Evolutionary conservation across 2,797 vertebrate species (phyloP), one percentile per base, ranked within the genome.

Genomic region (Cossypha caffra): DNA sequence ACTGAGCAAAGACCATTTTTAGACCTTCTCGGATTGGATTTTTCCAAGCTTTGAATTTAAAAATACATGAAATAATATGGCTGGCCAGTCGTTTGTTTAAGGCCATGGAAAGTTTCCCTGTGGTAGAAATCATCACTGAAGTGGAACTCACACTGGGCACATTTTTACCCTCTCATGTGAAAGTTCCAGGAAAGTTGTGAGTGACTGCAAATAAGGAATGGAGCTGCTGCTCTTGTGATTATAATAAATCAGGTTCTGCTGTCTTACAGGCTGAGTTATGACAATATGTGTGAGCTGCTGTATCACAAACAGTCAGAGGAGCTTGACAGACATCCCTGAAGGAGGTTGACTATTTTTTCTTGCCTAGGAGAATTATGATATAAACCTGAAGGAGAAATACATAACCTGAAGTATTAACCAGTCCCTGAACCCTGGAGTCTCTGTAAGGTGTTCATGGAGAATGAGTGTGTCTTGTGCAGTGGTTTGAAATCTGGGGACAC

Each of bases 241-340:
- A 11, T 26, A 81, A 58, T 88, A 81, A 86, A 92, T 94, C 58
- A 75, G 19, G n/a, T 86, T 88, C 47, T 84, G 40, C 82, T 92
- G 54, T 86, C 78, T 59, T 54, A 45, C 59, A 81, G 64, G 40
- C 68, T 91, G 73, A 91, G 24, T 93, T 95, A 88, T 31, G 61
- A 57, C 75, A 71, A 4, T 61, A 16, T 58, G 37, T 90, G 64
- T 1, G 12, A 86, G 40, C 38, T 91, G 35, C 57, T 89, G 0
- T 55, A 69, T 92, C 51, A 75, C 31, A 86, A 84, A 43, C 33
- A 82, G 62, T 42, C 54, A 82, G 57, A 83, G 75, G 11, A 91
- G 43, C 45, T 68, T 78, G 58, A 83, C 84, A 88, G 63, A 47
- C n/a, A 18, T n/a, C 66, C 26, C 51, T 80, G 63, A 79, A 68